Evolutionary conservation across 2,888 invertebrate genomes (phyloP), one percentile per base, ranked within the genome.

Genomic region (Sphaerophoria rueppellii): DNA sequence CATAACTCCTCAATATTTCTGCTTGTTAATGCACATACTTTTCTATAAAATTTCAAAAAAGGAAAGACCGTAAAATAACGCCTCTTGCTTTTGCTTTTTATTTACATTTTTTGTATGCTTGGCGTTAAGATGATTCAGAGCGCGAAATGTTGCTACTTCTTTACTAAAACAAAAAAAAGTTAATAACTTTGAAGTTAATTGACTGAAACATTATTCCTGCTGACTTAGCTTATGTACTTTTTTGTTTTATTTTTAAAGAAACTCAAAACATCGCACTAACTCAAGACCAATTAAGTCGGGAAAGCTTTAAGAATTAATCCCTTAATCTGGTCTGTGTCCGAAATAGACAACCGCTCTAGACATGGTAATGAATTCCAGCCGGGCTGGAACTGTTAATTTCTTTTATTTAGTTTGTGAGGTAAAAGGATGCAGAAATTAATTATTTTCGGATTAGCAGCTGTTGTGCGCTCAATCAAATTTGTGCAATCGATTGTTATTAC

Each of bases 161-260:
- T 75, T 60, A 74, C 34, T 58, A 43, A 65, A 43, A 54, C 40
- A 35, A n/a, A 34, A 43, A 14, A 40, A 43, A 16, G 61, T 61
- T 79, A 79, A 79, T 75, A 79, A 52, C 79, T 69, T 24, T 11
- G 69, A 57, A 46, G 79, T 79, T 83, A 83, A 83, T 83, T 79
- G 79, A 79, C 71, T 63, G 83, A 69, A 79, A 76, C 75, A 79
- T 69, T 67, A 75, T 69, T 76, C 60, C 65, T 60, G 32, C 67
- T 55, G 58, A 67, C 54, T 63, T 50, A 11, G n/a, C 34, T 34
- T 9, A 52, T 63, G 70, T 43, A 16, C 7, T 50, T 65, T 54
- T 72, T 52, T 67, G 16, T 7, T 50, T 65, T 46, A 65, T 46
- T 67, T 35, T 16, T 46, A 35, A 34, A 32, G 46, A 37, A 58